phyloP scores from a whole-genome alignment of 2,888 invertebrate genomes.

The Tinea pellionella region DNA sequence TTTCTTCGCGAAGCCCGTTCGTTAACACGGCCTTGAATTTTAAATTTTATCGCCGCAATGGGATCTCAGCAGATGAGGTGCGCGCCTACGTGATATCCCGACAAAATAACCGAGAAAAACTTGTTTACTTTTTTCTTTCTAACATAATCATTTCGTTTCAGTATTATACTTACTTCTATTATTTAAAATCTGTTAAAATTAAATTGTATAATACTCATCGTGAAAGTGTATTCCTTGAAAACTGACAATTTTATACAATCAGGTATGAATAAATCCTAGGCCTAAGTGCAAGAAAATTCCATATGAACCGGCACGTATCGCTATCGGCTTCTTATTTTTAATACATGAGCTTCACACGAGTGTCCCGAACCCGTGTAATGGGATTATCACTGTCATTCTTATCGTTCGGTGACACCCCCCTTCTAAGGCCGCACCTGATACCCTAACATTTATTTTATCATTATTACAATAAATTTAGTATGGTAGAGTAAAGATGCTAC shows the following conservation, averaged over 20 bases:
- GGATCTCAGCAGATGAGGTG: slow-evolving; percentile 63
- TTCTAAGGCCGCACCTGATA: neutral
- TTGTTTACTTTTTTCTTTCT: slow-evolving; percentile 38
- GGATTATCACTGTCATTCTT: neutral
- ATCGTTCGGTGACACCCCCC: neutral
- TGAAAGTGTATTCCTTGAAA: too few species aligned
- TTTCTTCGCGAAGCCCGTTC: slow-evolving; percentile 69
- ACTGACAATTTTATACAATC: too few species aligned
- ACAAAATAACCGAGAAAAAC: slow-evolving; percentile 54
- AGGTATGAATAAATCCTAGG: too few species aligned
- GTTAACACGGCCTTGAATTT: slow-evolving; percentile 71
- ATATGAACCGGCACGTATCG: too few species aligned
- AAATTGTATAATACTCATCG: too few species aligned
- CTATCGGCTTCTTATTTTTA: neutral
- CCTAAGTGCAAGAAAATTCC: too few species aligned
- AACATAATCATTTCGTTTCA: neutral
- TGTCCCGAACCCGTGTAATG: neutral
- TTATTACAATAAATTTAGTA: too few species aligned
- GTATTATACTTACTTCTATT: neutral
- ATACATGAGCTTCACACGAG: neutral
- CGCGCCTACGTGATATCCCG: slow-evolving; percentile 63
- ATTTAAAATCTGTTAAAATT: too few species aligned
- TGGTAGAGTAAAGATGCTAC: too few species aligned
- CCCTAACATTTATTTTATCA: neutral
- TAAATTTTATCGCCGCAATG: slow-evolving; percentile 65